A percentile compares a stretch with the other conserved stretches of the same genome.
These are phyloP conservation scores for Temnothorax nylanderi DNA, from an alignment of 1,140 invertebrate genomes.

Conservation along the genomic window DNA sequence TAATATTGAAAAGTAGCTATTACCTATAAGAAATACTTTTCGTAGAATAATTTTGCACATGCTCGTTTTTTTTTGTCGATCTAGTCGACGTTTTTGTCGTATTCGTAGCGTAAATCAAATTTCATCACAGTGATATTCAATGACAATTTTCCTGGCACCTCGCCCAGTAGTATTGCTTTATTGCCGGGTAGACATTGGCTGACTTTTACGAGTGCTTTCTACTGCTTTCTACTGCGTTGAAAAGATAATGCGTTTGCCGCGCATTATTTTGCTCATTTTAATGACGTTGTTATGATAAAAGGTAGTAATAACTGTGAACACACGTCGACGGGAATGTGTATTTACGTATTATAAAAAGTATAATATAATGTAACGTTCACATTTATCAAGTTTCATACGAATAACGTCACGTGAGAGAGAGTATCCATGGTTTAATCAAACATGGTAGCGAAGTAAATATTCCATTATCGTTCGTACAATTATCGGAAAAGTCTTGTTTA, in stretches of 20 bases:
- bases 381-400: constrained; percentile 24
- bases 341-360: not conserved
- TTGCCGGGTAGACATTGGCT: not conserved
- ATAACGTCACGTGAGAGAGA: not conserved
- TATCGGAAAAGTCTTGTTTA: constrained; percentile 37
- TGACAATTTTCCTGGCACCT: constrained; percentile 1
- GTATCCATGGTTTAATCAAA: constrained; percentile 2
- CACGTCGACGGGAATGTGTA: not conserved
- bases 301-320: not conserved
- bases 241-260: not conserved
- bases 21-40: not conserved
- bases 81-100: too few relatives aligned
- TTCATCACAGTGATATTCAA: constrained; percentile 11
- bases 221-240: constrained; percentile 32
- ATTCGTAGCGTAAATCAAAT: not conserved
- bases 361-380: not conserved
- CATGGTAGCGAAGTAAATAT: constrained; percentile 11
- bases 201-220: constrained; percentile 19
- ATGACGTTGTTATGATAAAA: constrained; percentile 2
- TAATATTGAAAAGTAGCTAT: not conserved
- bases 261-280: constrained; percentile 31
- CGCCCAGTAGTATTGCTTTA: constrained; percentile 14
- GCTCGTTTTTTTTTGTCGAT: not conserved
- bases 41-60: not conserved
- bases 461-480: not conserved